Evolutionary conservation across 2,113 vertebrate species (phyloP).

Genomic region (Smithornis capensis): DNA sequence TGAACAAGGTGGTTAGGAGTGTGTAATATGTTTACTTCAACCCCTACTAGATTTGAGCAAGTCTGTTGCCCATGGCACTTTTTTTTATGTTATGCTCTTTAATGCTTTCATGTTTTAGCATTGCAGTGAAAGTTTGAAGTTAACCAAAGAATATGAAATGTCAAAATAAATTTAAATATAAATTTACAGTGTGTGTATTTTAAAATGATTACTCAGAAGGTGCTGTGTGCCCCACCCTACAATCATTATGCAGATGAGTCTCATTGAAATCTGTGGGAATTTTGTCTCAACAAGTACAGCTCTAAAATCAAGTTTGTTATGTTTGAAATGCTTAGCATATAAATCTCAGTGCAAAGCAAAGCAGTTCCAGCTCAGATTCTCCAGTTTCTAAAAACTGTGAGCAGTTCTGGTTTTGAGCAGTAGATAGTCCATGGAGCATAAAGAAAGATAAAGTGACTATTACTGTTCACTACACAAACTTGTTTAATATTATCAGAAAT

Average conservation of each 20-base stretch:
- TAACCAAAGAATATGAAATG: not conserved
- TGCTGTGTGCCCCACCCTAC: not conserved
- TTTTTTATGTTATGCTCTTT: constrained; percentile 44
- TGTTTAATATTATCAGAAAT: not conserved
- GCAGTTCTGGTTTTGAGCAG: not conserved
- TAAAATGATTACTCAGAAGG: constrained; percentile 5
- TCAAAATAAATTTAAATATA: not conserved
- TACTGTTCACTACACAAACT: not conserved
- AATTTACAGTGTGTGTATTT: not conserved
- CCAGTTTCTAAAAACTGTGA: not conserved
- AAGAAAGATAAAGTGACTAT: not conserved
- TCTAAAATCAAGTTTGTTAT: not conserved
- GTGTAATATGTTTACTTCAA: constrained; percentile 42
- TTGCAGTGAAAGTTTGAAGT: not conserved
- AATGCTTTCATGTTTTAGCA: not conserved
- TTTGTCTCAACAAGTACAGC: constrained; percentile 17
- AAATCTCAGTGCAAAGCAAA: not conserved
- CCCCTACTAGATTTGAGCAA: constrained; percentile 34
- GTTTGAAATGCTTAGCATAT: not conserved
- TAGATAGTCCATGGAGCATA: rapidly evolving
- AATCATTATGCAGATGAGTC: not conserved
- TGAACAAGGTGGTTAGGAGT: constrained; percentile 43
- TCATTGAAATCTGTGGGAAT: not conserved
- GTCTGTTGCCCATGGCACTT: constrained; percentile 34
- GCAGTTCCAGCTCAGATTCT: not conserved